Evolutionary conservation across 2,888 invertebrate species (phyloP).

Genomic region (Selenia dentaria): DNA sequence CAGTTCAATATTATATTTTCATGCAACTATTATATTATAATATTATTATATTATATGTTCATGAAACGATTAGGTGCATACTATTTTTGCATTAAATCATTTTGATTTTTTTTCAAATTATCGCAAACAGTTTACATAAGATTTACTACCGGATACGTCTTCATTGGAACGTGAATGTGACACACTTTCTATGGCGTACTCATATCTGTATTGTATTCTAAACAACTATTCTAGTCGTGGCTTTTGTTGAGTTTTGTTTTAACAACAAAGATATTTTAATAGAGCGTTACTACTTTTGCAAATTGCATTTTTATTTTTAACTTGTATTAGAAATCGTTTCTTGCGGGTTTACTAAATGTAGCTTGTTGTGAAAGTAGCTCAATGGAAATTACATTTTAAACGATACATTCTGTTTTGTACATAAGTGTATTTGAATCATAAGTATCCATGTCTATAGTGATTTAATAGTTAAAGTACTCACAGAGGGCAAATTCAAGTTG

Average conservation of each 20-base stretch:
- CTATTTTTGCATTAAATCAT: too few relatives aligned
- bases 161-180: constrained; percentile 77
- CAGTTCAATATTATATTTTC: too few relatives aligned
- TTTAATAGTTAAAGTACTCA: too few relatives aligned
- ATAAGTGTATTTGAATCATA: too few relatives aligned
- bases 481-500: too few relatives aligned
- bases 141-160: constrained; percentile 78
- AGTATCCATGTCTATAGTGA: too few relatives aligned
- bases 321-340: constrained; percentile 8
- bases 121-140: constrained; percentile 69
- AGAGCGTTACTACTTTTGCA: constrained; percentile 23
- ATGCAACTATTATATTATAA: too few relatives aligned
- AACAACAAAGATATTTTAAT: constrained; percentile 52
- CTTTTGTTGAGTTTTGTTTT: constrained; percentile 60
- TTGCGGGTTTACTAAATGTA: constrained; percentile 2
- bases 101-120: constrained; percentile 64
- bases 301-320: constrained; percentile 18
- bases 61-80: too few relatives aligned
- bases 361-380: constrained; percentile 8
- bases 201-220: constrained; percentile 71
- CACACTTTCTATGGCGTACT: constrained; percentile 75
- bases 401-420: too few relatives aligned
- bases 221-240: constrained; percentile 57
- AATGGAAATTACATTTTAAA: neutral
- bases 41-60: too few relatives aligned